Percentiles rank a stretch among this genome's conserved stretches.
Conservation (phyloP, 2,888 invertebrate genomes). For the Pollenia labialis region DNA sequence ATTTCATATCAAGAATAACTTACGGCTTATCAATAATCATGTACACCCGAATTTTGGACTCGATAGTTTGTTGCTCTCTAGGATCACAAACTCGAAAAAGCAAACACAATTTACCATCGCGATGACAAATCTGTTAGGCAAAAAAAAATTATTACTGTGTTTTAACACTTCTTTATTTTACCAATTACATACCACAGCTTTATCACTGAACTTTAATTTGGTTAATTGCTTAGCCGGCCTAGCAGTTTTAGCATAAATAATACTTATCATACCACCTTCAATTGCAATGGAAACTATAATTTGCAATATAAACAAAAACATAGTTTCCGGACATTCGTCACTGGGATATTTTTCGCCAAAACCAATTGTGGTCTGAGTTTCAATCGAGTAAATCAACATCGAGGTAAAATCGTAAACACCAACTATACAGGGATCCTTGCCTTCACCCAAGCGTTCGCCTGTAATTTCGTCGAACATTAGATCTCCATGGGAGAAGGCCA, state of each 20-base stretch:
- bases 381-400: conserved; percentile 92
- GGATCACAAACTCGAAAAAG: conserved; percentile 93
- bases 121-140: conserved; percentile 87
- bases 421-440: conserved; percentile 85
- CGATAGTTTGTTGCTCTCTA: conserved; percentile 90
- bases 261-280: conserved; percentile 86
- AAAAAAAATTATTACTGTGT: background rate
- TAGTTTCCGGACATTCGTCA: conserved; percentile 93
- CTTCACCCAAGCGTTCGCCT: conserved; percentile 83
- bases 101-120: conserved; percentile 91
- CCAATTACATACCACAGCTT: conserved; percentile 86
- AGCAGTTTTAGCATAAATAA: conserved; percentile 91
- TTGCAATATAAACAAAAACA: conserved; percentile 92
- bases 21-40: conserved; percentile 82
- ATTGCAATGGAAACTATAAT: conserved; percentile 88
- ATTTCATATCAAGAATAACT: conserved; percentile 51
- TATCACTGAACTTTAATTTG: conserved; percentile 92
- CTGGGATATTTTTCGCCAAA: conserved; percentile 92
- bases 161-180: background rate
- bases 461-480: conserved; percentile 86
- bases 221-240: conserved; percentile 90
- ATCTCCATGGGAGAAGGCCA: conserved; percentile 91
- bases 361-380: conserved; percentile 94
- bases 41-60: conserved; percentile 89
- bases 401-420: conserved; percentile 87